These are phyloP conservation scores for Lochmaea capreae DNA, from an alignment of 2,888 invertebrate genomes.

Conservation along the genomic window DNA sequence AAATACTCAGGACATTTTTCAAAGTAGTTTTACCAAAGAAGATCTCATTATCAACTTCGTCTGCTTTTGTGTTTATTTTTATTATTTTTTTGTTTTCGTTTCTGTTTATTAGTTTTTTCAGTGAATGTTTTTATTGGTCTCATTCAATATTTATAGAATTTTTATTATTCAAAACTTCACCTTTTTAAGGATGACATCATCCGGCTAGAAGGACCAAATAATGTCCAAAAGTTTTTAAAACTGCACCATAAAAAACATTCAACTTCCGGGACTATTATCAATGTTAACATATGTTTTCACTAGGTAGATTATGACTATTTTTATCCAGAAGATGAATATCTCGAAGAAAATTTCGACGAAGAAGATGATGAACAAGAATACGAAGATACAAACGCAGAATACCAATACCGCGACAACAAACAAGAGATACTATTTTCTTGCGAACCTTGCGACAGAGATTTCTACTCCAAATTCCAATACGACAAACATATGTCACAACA, in stretches of 20 bases:
- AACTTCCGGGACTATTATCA: not conserved
- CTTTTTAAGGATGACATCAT: no score
- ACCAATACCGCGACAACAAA: conserved; percentile 38
- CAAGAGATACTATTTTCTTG: conserved; percentile 68
- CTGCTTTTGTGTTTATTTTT: conserved; percentile 30
- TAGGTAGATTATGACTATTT: conserved; percentile 42
- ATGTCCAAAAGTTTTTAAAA: not conserved
- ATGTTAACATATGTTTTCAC: conserved; percentile 25
- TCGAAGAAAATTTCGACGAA: not conserved
- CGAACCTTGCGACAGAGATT: conserved; percentile 86
- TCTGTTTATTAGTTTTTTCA: not conserved
- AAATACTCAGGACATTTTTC: conserved; percentile 37
- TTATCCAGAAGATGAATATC: conserved; percentile 45
- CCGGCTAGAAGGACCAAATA: no score
- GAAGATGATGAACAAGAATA: conserved; percentile 49
- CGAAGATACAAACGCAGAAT: conserved; percentile 13
- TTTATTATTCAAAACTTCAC: not conserved
- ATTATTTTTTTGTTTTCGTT: conserved; percentile 12
- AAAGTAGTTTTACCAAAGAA: conserved; percentile 42
- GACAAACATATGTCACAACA: conserved; percentile 80
- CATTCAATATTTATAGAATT: not conserved
- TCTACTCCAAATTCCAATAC: conserved; percentile 71
- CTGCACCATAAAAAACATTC: conserved; percentile 27
- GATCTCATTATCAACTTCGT: conserved; percentile 27
- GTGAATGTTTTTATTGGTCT: conserved; percentile 26